These are phyloP conservation scores for Pelusios castaneus DNA, from an alignment of 2,113 vertebrate species.

Conservation along the genomic window DNA sequence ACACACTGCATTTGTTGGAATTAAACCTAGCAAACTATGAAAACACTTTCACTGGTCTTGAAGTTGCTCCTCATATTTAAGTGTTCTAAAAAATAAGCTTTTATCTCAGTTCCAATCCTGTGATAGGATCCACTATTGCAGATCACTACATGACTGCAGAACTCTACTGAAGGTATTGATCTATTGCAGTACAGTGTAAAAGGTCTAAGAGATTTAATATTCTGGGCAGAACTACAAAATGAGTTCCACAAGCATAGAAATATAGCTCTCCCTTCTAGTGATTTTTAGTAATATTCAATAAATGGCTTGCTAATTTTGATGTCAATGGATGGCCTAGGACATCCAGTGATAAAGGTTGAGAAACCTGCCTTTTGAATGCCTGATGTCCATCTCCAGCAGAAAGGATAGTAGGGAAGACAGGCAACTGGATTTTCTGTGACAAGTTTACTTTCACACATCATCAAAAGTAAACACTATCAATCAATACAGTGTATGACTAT, in stretches of 20 bases:
- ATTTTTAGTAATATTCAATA: neutral
- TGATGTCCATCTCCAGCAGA: neutral
- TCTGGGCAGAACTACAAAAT: neutral
- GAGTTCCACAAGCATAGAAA: neutral
- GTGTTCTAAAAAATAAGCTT: neutral
- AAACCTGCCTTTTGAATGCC: neutral
- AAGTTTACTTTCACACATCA: neutral
- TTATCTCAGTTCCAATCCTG: neutral
- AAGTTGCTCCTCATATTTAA: neutral
- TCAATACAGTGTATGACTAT: fast-evolving
- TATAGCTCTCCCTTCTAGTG: neutral
- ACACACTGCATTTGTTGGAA: neutral
- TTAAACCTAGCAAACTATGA: neutral
- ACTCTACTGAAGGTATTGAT: neutral
- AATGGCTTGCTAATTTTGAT: neutral
- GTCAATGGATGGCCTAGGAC: neutral
- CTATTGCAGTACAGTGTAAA: neutral
- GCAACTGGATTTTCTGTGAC: neutral
- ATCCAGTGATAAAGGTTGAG: neutral
- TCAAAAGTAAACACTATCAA: neutral
- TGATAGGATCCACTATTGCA: neutral
- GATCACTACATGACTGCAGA: neutral
- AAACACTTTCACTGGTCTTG: neutral
- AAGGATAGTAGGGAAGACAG: neutral
- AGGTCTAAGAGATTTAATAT: neutral